Evolutionary conservation across 2,888 invertebrate species (phyloP).

Genomic region (Schrankia costaestrigalis): DNA sequence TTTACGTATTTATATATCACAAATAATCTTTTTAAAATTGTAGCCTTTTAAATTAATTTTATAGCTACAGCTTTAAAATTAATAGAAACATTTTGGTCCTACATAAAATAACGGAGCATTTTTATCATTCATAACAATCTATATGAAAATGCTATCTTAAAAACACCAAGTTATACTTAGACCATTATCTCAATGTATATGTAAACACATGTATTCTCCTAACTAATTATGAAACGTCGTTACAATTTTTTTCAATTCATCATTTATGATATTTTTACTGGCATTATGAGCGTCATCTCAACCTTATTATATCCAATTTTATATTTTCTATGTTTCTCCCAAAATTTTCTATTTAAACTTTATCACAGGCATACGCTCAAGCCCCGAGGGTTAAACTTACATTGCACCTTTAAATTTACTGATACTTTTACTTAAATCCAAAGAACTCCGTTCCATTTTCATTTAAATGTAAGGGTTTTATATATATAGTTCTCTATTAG

Average conservation of each 20-base stretch:
- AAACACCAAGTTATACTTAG: constrained; percentile 56
- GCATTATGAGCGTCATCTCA: constrained; percentile 55
- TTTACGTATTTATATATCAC: constrained; percentile 71
- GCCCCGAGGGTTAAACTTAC: constrained; percentile 62
- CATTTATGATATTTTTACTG: constrained; percentile 22
- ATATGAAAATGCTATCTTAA: constrained; percentile 49
- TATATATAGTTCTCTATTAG: constrained; percentile 40
- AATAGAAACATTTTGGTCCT: constrained; percentile 58
- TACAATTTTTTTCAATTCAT: constrained; percentile 23
- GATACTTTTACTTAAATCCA: constrained; percentile 46
- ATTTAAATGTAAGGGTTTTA: constrained; percentile 30
- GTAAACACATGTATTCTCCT: constrained; percentile 62
- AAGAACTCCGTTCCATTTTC: constrained; percentile 56
- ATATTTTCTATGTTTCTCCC: constrained; percentile 40
- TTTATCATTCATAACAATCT: constrained; percentile 25
- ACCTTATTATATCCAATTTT: constrained; percentile 46
- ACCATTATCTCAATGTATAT: constrained; percentile 49
- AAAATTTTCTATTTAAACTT: constrained; percentile 57
- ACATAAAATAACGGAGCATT: constrained; percentile 41
- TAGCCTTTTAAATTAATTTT: constrained; percentile 40
- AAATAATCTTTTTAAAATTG: constrained; percentile 48
- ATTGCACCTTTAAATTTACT: constrained; percentile 68
- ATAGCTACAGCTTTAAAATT: constrained; percentile 40
- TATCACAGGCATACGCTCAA: constrained; percentile 77
- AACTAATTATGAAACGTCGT: constrained; percentile 38